Evolutionary conservation across 2,797 vertebrate species (phyloP), one percentile per base, ranked within the genome.

Genomic region (Manis javanica): DNA sequence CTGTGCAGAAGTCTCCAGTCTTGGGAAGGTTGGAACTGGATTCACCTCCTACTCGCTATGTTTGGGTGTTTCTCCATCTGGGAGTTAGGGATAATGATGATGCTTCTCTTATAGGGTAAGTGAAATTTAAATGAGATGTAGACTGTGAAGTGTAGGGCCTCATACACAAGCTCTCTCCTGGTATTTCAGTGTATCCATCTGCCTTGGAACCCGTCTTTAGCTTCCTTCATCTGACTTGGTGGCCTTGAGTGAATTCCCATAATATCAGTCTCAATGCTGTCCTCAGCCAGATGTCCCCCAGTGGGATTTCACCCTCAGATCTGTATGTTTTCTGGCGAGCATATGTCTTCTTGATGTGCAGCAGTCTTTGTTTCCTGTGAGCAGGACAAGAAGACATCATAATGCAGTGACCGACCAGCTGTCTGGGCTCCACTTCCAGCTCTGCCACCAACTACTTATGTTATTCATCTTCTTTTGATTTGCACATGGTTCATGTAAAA

Each of bases 321-420:
- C 61, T 85, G 29, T 92, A 23, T 90, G 69, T 72, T 93, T 89
- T 79, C 83, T 96, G 71, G 81, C 49, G 82, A 84, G 87, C 37
- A 3, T 34, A 21, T 75, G 86, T 75, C 59, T 29, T 61, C 88
- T 69, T 74, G 37, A 34, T 57, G 46, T 64, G 69, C 19, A 57
- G 16, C 15, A 66, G 72, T 34, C 74, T 97, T 86, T 91, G 89
- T 81, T 93, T 74, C 64, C 55, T 81, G 79, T 42, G 72, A 87
- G 16, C 3, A 64, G 69, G 37, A 81, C 24, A 39, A 24, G 51
- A 74, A 86, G 83, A 34, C 39, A 51, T n/a, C 23, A 3, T 7
- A 39, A 24, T 0, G 0, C 29, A 16, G 26, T 39, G 66, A 66
- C 39, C 24, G 53, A 29, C 46, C 1, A 7, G 31, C 1, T 34